Evolutionary conservation across 2,888 invertebrate genomes (phyloP).

Genomic region (Saturnia japonica): DNA sequence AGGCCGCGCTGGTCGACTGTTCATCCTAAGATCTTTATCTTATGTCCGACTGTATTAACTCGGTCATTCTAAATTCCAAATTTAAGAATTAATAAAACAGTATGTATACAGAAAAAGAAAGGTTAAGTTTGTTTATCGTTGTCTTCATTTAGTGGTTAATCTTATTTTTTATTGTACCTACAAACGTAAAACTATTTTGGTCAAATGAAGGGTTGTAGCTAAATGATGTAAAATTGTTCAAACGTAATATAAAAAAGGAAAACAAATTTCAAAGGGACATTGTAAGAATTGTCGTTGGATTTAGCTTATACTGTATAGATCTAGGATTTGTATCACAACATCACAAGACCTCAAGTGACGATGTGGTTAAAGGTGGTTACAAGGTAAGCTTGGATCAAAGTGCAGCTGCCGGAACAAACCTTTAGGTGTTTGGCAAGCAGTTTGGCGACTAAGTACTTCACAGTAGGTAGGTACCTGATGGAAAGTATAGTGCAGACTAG

Average conservation of each 20-base stretch:
- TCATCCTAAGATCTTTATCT: conserved; percentile 37
- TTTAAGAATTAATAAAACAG: background rate
- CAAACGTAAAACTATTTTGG: background rate
- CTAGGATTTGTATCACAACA: no score
- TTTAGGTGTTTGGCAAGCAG: no score
- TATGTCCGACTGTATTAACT: conserved; percentile 17
- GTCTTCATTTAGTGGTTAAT: background rate
- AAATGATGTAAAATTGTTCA: background rate
- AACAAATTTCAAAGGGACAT: no score
- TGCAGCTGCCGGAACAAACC: no score
- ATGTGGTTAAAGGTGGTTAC: background rate
- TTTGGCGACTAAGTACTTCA: no score
- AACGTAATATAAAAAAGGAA: no score
- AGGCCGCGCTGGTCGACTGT: conserved; percentile 32
- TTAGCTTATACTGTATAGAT: background rate
- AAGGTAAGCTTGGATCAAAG: background rate
- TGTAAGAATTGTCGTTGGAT: background rate
- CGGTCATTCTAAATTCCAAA: background rate
- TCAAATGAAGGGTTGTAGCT: background rate
- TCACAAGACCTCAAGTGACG: background rate
- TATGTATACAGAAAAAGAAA: background rate
- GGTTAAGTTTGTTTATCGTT: background rate
- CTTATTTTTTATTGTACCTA: background rate
- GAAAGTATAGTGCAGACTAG: no score
- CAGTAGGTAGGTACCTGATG: no score